Evolutionary conservation across 2,113 vertebrate genomes (phyloP).

Genomic region (Bos taurus): DNA sequence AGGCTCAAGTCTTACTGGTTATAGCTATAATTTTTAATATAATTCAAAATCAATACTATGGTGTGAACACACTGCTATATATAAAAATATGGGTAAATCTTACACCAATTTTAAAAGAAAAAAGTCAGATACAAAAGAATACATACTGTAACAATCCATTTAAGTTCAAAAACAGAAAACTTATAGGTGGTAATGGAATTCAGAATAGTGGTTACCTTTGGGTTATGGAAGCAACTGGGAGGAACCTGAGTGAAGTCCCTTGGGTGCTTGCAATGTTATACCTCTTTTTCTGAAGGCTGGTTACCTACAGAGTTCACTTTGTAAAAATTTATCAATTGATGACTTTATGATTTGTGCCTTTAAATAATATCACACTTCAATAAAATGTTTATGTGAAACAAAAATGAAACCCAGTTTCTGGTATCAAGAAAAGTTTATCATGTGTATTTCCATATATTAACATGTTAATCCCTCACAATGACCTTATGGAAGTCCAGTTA

Average conservation of each 20-base stretch:
- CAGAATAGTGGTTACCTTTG: neutral
- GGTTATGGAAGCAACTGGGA: too few relatives aligned
- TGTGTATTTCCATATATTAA: neutral
- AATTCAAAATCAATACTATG: neutral
- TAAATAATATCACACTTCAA: neutral
- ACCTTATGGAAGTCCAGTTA: neutral
- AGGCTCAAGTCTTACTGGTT: neutral
- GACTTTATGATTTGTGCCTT: neutral
- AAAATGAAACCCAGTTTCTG: neutral
- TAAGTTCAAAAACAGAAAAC: neutral
- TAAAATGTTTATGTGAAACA: neutral
- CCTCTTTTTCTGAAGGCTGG: neutral
- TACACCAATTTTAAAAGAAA: slow-evolving; percentile 1
- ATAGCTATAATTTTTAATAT: neutral
- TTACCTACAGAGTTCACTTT: neutral
- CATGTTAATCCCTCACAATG: neutral
- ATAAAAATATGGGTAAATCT: neutral
- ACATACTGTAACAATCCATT: neutral
- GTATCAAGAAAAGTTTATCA: neutral
- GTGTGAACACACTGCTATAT: neutral
- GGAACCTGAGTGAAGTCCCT: neutral
- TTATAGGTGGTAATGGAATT: neutral
- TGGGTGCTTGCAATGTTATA: neutral
- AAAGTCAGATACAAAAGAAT: neutral
- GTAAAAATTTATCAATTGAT: neutral